phyloP scores from a whole-genome alignment of 2,888 invertebrate species.

The Hypercompe scribonia region DNA sequence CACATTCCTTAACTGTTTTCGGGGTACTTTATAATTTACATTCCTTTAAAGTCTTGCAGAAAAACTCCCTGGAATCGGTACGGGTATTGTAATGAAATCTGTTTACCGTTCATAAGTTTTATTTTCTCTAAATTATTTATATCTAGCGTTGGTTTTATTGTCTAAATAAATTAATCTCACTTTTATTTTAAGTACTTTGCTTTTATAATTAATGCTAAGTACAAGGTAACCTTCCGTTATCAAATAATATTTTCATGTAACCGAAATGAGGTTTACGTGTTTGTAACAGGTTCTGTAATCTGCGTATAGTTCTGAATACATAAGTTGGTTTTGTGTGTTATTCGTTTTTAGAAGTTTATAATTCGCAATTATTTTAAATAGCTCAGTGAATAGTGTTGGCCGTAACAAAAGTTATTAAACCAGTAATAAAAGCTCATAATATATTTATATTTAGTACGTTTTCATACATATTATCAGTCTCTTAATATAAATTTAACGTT shows the following conservation, averaged over 20 bases:
- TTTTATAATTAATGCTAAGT: neutral
- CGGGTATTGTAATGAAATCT: neutral
- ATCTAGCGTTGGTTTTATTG: neutral
- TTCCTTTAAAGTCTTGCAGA: neutral
- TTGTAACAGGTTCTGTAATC: constrained; percentile 11
- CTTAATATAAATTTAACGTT: neutral
- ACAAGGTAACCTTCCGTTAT: too few relatives aligned
- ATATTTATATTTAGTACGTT: neutral
- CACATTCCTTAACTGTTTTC: too few relatives aligned
- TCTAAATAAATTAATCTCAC: too few relatives aligned
- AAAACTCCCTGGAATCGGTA: neutral
- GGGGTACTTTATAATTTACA: too few relatives aligned
- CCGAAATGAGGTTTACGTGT: neutral
- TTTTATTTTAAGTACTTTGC: neutral
- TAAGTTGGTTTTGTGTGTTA: neutral
- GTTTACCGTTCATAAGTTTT: neutral
- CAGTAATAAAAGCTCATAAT: neutral
- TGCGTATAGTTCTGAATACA: constrained; percentile 11
- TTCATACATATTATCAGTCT: neutral
- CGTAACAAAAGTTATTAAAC: too few relatives aligned
- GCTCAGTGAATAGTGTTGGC: neutral
- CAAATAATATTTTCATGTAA: neutral
- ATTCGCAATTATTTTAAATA: neutral
- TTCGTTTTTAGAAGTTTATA: neutral
- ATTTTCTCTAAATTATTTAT: neutral